Base-by-base conservation (phyloP, 92 coral and sea anemone genomes). In the Phenganax subtilis region DNA sequence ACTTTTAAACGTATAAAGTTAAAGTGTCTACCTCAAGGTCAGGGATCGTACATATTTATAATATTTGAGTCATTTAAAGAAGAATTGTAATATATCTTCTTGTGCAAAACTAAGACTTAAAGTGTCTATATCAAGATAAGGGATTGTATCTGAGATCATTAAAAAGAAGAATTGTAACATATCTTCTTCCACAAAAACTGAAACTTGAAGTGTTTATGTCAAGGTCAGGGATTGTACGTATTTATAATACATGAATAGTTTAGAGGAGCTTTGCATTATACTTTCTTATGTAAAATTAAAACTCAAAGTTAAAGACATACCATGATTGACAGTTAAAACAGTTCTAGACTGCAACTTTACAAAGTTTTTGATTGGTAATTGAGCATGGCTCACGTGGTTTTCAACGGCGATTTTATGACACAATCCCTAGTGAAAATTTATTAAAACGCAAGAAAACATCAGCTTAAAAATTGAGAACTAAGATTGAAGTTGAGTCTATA, bases 291-390 rank as follows among this genome's bases (percentile, higher is more conserved):
- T 52, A 14, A 59, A 14, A 14, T 14, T 14, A 59, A 59, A 25
- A 59, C 27, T 20, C 1, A 59, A 14, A 14, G 65, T 14, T 59
- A 59, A 69, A 15, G 10, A 11, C 74, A 63, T 51, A 79, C 83
- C 83, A 52, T 94, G 98, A 83, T 94, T 94, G 3, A 94, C 97
- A 10, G 97, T 87, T 2, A 94, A 81, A 14, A 94, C 98, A 27
- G 81, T 92, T 55, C 98, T 89, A 28, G 92, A 87, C 16, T 87
- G 86, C 61, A 94, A 80, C 67, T 94, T 90, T 5, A 94, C 81
- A 82, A 81, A 94, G 80, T 92, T 97, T 6, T 81, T 85, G 54
- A 94, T 87, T 8, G 98, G 98, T 57, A 94, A 77, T 79, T 92
- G 97, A 15, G 97, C 98, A 81, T 94, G 98, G 12, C 76, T 85